Base-by-base conservation (phyloP, 2,113 vertebrate genomes). In the Daboia siamensis region DNA sequence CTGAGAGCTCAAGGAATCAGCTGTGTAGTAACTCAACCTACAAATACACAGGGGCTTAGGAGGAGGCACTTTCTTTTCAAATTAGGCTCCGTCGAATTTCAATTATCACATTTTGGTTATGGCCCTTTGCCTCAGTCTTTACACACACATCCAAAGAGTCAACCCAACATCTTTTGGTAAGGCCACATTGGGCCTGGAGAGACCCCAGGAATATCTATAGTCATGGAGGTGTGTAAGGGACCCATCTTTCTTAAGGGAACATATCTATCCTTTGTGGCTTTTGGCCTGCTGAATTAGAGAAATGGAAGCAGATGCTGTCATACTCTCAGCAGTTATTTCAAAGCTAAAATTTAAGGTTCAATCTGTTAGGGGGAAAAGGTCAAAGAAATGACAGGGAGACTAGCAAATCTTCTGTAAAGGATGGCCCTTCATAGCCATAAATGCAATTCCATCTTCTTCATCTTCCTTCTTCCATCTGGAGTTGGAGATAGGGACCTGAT, bases 1-100 rank as follows among this genome's bases (percentile, higher is more conserved):
- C 94, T 94, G 92, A 57, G 96, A 96, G 95, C 95, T 97, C 96
- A 97, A 96, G 96, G 95, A 93, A 95, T 44, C 94, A 86, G 94
- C 95, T 93, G 86, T 95, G 74, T 96, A 95, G 94, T 96, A 93
- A 95, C 96, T 95, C 93, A 88, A 93, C 95, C 95, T 90, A 96
- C 93, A 93, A 92, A 86, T 80, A 88, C 64, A 88, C 6, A 90
- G 95, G n/a, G 93, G 92, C 92, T 86, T 7, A 10, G 33, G 92
- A 90, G 90, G 89, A 59, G 90, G 92, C 44, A 92, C 90, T 92
- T 56, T 57, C 92, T 95, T 91, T 94, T 93, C 94, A 93, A 96
- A 96, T 96, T 91, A 95, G 95, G 94, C 93, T 87, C 0, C 24
- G 57, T 91, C 95, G 94, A 92, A 94, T 96, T 96, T 96, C 95